A percentile compares a stretch with the other conserved stretches of the same genome.
Evolutionary conservation across 2,113 vertebrate genomes (phyloP).

Genomic region (Eretmochelys imbricata): DNA sequence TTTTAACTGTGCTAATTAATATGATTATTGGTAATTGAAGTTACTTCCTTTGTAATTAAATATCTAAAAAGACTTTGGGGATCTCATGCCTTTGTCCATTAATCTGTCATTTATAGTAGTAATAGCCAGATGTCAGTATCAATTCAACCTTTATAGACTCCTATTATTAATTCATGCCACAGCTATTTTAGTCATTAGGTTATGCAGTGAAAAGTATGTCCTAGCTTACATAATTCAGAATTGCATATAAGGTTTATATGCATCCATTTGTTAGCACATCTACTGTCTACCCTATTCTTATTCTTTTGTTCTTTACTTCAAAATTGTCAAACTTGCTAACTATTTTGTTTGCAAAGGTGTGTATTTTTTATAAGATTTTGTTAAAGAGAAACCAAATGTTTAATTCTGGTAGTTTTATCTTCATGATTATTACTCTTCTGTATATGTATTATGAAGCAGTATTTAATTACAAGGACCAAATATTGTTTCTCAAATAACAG

Average conservation of each 20-base stretch:
- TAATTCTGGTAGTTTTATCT: background rate
- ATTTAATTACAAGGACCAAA: background rate
- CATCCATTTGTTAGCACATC: background rate
- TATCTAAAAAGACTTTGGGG: slow-evolving; percentile 52
- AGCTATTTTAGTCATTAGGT: slow-evolving; percentile 12
- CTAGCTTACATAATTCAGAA: fast-evolving
- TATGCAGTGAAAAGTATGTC: background rate
- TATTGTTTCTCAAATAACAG: background rate
- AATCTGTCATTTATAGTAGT: slow-evolving; percentile 70
- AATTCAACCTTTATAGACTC: slow-evolving; percentile 59
- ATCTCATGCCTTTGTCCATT: slow-evolving; percentile 56
- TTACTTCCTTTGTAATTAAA: slow-evolving; percentile 73
- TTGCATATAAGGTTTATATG: fast-evolving
- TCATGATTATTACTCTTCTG: background rate
- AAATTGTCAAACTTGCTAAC: background rate
- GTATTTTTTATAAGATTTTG: background rate
- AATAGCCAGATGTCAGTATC: slow-evolving; percentile 70
- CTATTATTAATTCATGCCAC: slow-evolving; percentile 46
- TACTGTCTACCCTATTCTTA: background rate
- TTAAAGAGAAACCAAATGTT: background rate
- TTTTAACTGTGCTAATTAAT: slow-evolving; percentile 74
- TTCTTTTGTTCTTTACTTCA: background rate
- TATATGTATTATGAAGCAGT: background rate
- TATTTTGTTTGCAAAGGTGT: background rate
- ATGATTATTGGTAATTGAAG: slow-evolving; percentile 65